phyloP scores from a whole-genome alignment of 1,140 invertebrate species.

The Diorhabda elongata region DNA sequence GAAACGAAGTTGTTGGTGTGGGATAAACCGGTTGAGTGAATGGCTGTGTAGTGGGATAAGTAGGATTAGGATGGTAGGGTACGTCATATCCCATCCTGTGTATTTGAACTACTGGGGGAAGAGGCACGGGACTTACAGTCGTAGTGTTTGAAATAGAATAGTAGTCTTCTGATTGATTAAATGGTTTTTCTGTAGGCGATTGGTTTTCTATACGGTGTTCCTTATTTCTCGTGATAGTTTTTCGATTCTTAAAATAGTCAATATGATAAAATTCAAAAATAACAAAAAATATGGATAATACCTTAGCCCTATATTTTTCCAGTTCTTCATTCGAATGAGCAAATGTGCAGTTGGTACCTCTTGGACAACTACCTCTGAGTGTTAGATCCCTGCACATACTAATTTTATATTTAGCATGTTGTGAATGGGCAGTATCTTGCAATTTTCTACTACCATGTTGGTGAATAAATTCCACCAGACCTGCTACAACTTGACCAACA shows the following conservation, averaged over 20 bases:
- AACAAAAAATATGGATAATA: slow-evolving; percentile 2
- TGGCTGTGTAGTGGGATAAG: slow-evolving; percentile 26
- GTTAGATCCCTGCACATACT: slow-evolving; percentile 85
- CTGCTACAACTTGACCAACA: slow-evolving; percentile 75
- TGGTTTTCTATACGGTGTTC: slow-evolving; percentile 41
- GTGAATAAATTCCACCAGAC: slow-evolving; percentile 80
- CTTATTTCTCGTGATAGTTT: slow-evolving; percentile 47
- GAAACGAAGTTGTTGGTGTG: slow-evolving; percentile 17
- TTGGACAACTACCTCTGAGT: slow-evolving; percentile 72
- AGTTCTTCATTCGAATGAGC: slow-evolving; percentile 88
- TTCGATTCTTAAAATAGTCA: slow-evolving; percentile 49
- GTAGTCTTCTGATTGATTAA: slow-evolving; percentile 36
- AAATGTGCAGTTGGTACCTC: slow-evolving; percentile 84
- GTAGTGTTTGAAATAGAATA: slow-evolving; percentile 34
- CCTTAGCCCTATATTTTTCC: slow-evolving; percentile 61
- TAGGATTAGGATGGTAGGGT: slow-evolving; percentile 27
- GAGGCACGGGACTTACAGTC: slow-evolving; percentile 38
- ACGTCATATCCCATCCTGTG: slow-evolving; percentile 36
- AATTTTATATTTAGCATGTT: slow-evolving; percentile 82
- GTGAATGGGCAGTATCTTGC: slow-evolving; percentile 56
- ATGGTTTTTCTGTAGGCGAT: slow-evolving; percentile 40
- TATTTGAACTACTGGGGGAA: slow-evolving; percentile 38
- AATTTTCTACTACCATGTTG: slow-evolving; percentile 67
- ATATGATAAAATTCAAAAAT: neutral
- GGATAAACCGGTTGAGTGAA: slow-evolving; percentile 22